Evolutionary conservation across 2,888 invertebrate species (phyloP), one percentile per base, ranked within the genome.

Genomic region (Ypsolopha sequella): DNA sequence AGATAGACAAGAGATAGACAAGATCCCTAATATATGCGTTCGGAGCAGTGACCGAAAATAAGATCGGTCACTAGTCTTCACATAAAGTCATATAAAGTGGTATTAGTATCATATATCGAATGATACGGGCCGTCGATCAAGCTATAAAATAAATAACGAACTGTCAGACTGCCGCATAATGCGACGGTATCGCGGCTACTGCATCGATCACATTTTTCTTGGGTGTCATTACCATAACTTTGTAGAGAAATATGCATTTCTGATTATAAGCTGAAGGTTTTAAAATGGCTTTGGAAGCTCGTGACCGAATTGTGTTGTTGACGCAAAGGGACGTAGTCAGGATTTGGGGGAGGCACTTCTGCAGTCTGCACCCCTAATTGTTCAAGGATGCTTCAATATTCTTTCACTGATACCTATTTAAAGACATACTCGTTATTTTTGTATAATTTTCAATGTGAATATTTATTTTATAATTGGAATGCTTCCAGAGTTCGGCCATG

Each of bases 181-280:
- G 36, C 33, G 36, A 34, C 24, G 44, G 24, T 51, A 51, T 51
- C 45, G 45, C 45, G 45, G 11, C 11, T 35, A 13, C 45, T 2
- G 35, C 53, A 58, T 58, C 57, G 55, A 56, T 60, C 55, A 58
- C 57, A 56, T 56, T 55, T 54, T 55, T 57, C 56, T 53, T 54
- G 38, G 24, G 8, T 33, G 13, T 56, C 66, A 67, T 73, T 70
- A 72, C 54, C 55, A 57, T 52, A 64, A 60, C 54, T 63, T 57
- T 57, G 56, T 58, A 61, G 64, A 70, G 64, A 71, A 66, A 65
- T 71, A 70, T 70, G 65, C 64, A 65, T 63, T 64, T 58, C 56
- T 59, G 65, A 68, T 70, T 68, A 69, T 60, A 59, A 62, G 57
- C 58, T 62, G 67, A 67, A 56, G 53, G 64, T 67, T 66, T 66